Conservation (phyloP, 2,113 vertebrate species). For the Capreolus pygargus region DNA sequence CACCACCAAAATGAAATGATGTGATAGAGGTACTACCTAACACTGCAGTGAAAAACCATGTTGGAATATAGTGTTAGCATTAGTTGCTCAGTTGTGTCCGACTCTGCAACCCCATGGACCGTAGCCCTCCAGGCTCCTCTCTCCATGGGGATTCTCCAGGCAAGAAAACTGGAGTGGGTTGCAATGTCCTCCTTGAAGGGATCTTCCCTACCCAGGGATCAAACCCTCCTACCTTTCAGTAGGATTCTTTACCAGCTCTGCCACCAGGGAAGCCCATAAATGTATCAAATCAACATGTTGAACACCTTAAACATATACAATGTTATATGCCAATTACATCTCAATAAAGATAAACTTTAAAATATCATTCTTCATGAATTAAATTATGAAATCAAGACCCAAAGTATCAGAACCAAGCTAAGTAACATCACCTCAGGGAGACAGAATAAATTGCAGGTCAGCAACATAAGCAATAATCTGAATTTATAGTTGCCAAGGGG, state of each 20-base stretch:
- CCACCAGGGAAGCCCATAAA: not conserved
- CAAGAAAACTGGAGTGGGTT: not conserved
- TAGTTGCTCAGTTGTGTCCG: not conserved
- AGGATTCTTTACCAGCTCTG: not conserved
- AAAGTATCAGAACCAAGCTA: not conserved
- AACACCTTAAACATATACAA: not conserved
- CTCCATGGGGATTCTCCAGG: not conserved
- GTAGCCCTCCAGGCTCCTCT: not conserved
- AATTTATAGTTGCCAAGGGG: not conserved
- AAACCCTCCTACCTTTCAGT: not conserved
- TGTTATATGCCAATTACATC: not conserved
- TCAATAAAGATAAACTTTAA: not conserved
- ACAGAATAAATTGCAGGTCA: not conserved
- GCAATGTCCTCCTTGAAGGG: not conserved
- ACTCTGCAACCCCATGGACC: not conserved
- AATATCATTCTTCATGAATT: not conserved
- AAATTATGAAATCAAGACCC: not conserved
- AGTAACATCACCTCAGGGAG: not conserved
- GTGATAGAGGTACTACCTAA: not conserved
- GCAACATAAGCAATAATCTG: not conserved
- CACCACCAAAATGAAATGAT: not conserved
- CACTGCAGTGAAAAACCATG: not conserved
- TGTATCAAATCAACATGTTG: not conserved
- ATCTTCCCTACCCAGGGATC: not conserved
- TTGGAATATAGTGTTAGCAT: not conserved